Evolutionary conservation across 2,113 vertebrate genomes (phyloP), one percentile per base, ranked within the genome.

Genomic region (Sphaerodactylus townsendi): DNA sequence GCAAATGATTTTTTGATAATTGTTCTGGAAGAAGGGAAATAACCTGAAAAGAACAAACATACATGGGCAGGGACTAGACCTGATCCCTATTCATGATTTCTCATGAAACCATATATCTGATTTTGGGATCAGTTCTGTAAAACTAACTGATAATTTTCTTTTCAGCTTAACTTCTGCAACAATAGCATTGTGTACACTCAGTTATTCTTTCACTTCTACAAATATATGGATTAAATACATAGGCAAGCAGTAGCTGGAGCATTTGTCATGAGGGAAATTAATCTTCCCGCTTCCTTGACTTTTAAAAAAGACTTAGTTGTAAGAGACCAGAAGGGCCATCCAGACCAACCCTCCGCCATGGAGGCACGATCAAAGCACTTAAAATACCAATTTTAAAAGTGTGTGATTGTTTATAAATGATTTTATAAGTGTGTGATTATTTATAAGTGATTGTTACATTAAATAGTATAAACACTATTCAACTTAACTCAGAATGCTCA

Each of bases 361-460:
- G n/a, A n/a, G n/a, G n/a, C n/a, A n/a, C n/a, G n/a, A n/a, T n/a
- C n/a, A n/a, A n/a, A n/a, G n/a, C n/a, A 9, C 8, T 73, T 73
- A 25, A 44, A 14, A 30, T 30, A 46, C 41, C 46, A 11, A 48
- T n/a, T n/a, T n/a, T n/a, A 71, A 25, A 71, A 33, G 19, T 8
- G 35, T 25, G 9, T 30, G 41, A 44, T 19, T 17, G 3, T 37
- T 76, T 79, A 75, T 0, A 79, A 64, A 19, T 53, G n/a, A n/a
- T n/a, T n/a, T n/a, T n/a, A 71, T 10, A 71, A 35, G 21, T 10
- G 37, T 25, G 13, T n/a, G 44, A 46, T 21, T 15, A 8, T 37
- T 73, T 79, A 75, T 0, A 79, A 64, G 6, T 56, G 46, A 17
- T 7, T n/a, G n/a, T 28, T 5, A 53, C 33, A 1, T 0, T 4